Evolutionary conservation across 1,140 invertebrate genomes (phyloP).

Genomic region (Nomia melanderi): DNA sequence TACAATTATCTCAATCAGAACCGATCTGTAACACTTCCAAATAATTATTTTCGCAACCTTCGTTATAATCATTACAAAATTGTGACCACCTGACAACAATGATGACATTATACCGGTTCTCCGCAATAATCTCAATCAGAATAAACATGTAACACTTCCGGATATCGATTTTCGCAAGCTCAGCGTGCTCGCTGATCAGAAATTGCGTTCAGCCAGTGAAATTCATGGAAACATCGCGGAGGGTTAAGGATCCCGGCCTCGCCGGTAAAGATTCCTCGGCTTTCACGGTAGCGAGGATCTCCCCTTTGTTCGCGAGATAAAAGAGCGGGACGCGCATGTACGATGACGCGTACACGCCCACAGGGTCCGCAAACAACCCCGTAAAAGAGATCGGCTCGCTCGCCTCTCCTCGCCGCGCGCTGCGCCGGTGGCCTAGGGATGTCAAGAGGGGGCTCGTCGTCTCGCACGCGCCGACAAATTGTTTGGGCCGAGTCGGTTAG

Average conservation of each 20-base stretch:
- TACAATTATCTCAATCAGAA: too few relatives aligned
- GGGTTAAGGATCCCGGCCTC: conserved; percentile 4
- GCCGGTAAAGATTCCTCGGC: neutral
- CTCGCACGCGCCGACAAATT: conserved; percentile 75
- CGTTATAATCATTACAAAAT: too few relatives aligned
- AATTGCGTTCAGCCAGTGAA: too few relatives aligned
- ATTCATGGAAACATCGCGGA: too few relatives aligned
- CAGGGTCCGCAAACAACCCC: conserved; percentile 58
- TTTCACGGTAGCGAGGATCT: conserved; percentile 1
- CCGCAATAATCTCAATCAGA: too few relatives aligned
- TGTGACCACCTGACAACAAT: too few relatives aligned
- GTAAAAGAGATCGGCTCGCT: conserved; percentile 55
- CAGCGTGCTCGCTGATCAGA: too few relatives aligned
- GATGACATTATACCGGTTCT: too few relatives aligned
- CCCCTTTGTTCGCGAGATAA: conserved; percentile 23
- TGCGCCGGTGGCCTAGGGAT: conserved; percentile 15
- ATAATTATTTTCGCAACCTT: too few relatives aligned
- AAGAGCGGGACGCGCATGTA: conserved; percentile 35
- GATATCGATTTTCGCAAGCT: too few relatives aligned
- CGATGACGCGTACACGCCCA: conserved; percentile 55
- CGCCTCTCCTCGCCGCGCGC: neutral
- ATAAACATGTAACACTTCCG: too few relatives aligned
- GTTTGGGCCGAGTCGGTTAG: conserved; percentile 79
- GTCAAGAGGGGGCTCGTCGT: conserved; percentile 45
- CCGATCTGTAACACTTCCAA: too few relatives aligned